A percentile compares a stretch with the other conserved stretches of the same genome.
phyloP scores from a whole-genome alignment of 2,888 invertebrate genomes.

The Andrena flavipes region DNA sequence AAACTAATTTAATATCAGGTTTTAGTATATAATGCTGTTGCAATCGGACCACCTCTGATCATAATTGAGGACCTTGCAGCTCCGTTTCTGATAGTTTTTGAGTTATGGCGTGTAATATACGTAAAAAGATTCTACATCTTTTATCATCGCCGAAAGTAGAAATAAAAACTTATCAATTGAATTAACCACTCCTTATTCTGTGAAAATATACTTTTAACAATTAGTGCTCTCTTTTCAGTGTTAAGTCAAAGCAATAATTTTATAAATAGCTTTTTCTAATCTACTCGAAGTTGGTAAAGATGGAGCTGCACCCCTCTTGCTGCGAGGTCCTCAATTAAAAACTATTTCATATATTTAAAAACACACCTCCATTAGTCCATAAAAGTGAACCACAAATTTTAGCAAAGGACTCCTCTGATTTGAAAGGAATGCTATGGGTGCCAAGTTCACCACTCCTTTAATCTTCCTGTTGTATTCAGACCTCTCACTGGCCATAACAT shows the following conservation, averaged over 20 bases:
- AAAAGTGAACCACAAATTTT: conserved; percentile 78
- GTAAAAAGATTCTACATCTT: too few species aligned
- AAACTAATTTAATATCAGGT: not conserved
- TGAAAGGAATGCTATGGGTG: conserved; percentile 83
- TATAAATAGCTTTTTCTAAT: too few species aligned
- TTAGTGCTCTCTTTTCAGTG: too few species aligned
- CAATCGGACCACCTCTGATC: conserved; percentile 41
- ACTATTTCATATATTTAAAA: conserved; percentile 20
- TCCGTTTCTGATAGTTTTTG: too few species aligned
- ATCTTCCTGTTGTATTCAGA: conserved; percentile 84
- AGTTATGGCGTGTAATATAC: too few species aligned
- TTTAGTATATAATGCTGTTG: not conserved
- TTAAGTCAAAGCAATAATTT: too few species aligned
- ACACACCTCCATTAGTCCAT: conserved; percentile 79
- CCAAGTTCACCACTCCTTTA: conserved; percentile 81
- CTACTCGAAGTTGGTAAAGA: too few species aligned
- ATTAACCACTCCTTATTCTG: too few species aligned
- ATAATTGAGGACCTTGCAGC: not conserved
- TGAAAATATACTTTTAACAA: too few species aligned
- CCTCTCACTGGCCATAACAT: conserved; percentile 82
- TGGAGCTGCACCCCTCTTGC: too few species aligned
- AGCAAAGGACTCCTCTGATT: conserved; percentile 82
- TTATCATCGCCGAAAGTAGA: too few species aligned
- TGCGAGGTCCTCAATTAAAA: not conserved
- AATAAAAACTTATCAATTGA: too few species aligned